Conservation (phyloP, 2,797 vertebrate genomes). For the Melanotaenia pygmaea region DNA sequence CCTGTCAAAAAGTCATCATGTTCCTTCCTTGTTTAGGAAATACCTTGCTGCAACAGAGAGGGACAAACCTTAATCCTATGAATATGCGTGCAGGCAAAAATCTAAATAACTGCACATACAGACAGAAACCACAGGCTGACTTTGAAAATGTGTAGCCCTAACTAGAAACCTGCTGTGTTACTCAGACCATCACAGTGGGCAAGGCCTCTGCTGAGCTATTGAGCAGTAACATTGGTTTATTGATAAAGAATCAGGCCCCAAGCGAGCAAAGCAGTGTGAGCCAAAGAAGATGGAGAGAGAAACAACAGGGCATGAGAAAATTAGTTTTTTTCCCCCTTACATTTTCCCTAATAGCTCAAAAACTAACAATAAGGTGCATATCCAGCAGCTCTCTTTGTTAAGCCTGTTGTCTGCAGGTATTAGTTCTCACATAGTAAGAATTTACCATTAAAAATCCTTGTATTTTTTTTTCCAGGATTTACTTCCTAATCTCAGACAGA, state of each 20-base stretch:
- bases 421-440: background rate
- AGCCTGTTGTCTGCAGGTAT: background rate
- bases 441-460: background rate
- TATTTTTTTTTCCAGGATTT: background rate
- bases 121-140: background rate
- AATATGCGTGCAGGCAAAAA: background rate
- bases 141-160: background rate
- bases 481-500: background rate
- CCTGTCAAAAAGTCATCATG: background rate
- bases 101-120: background rate
- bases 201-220: constrained; percentile 52
- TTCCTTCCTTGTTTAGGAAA: background rate
- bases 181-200: constrained; percentile 29
- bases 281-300: constrained; percentile 22
- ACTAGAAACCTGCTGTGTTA: constrained; percentile 39
- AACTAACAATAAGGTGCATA: constrained; percentile 2
- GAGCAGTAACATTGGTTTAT: constrained; percentile 59
- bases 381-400: background rate
- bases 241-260: constrained; percentile 65
- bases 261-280: constrained; percentile 33
- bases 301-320: constrained; percentile 25
- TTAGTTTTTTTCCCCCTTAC: background rate
- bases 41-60: background rate
- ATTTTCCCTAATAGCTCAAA: constrained; percentile 5
- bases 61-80: background rate